Conservation (phyloP, 2,797 vertebrate species). For the Pangasius sanitwongsei region DNA sequence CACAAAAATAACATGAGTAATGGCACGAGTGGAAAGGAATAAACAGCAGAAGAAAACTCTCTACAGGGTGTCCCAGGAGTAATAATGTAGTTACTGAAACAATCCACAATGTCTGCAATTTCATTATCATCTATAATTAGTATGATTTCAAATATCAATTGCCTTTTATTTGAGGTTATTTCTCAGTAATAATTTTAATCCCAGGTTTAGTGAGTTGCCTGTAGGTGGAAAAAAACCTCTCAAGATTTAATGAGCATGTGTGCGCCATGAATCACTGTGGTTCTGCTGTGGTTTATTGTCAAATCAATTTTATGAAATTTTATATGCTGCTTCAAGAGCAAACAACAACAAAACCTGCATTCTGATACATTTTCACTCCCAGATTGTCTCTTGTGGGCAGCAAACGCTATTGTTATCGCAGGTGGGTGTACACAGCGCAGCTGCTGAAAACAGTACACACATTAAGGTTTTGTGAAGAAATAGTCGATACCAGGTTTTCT, state of each 20-base stretch:
- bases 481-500: background rate
- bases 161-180: background rate
- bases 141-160: background rate
- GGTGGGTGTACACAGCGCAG: background rate
- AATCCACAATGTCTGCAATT: background rate
- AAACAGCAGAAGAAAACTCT: background rate
- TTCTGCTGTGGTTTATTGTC: background rate
- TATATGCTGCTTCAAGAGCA: background rate
- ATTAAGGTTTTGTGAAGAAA: background rate
- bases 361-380: background rate
- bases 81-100: background rate
- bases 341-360: background rate
- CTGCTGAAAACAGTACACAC: background rate
- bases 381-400: background rate
- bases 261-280: background rate
- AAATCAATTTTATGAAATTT: background rate
- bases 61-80: background rate
- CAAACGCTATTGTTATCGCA: background rate
- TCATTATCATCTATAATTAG: background rate
- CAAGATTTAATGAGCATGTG: background rate
- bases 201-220: background rate
- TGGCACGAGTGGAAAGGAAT: background rate
- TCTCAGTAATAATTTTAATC: background rate
- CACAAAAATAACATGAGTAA: background rate
- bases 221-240: background rate